Conservation (phyloP, 2,888 invertebrate genomes). For the Peribatodes rhomboidaria region DNA sequence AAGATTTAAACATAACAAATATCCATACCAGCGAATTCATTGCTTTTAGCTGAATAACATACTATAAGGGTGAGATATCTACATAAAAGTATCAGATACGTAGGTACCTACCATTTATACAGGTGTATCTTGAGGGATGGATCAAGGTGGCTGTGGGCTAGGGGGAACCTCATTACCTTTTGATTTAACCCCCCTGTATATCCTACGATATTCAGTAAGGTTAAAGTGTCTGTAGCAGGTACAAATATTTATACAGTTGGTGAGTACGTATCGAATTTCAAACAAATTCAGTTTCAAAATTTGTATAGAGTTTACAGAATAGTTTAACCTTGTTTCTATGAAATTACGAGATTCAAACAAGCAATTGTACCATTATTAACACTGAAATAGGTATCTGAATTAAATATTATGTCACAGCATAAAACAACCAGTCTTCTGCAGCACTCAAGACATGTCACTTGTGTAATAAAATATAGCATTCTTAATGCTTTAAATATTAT, state of each 20-base stretch:
- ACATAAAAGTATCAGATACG: no score
- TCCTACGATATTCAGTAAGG: no score
- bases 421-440: not conserved
- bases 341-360: not conserved
- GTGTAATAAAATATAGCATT: conserved; percentile 7
- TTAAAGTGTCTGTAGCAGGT: no score
- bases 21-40: no score
- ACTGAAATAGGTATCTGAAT: not conserved
- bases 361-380: not conserved
- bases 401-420: not conserved
- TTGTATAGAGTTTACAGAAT: not conserved
- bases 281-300: not conserved
- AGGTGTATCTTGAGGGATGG: no score
- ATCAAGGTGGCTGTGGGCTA: no score
- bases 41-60: not conserved
- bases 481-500: conserved; percentile 51
- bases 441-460: not conserved
- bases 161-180: no score
- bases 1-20: not conserved
- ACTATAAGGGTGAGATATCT: no score
- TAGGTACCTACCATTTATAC: no score
- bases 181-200: no score
- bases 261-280: no score
- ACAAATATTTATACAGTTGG: no score
- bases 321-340: not conserved